Conservation (phyloP, 2,797 vertebrate genomes). For the Oryzias dopingdopingensis region DNA sequence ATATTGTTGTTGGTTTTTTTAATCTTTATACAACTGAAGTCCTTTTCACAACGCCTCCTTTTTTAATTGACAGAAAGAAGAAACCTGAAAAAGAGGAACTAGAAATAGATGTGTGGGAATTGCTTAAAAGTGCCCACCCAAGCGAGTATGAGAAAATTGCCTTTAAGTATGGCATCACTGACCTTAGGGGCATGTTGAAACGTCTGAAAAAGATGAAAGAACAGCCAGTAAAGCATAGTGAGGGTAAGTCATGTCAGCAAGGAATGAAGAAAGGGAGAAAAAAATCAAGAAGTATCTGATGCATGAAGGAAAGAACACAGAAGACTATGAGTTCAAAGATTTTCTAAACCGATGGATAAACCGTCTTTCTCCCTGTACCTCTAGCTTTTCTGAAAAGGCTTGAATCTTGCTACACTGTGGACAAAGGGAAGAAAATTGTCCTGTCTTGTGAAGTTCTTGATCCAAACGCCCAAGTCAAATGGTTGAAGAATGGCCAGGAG, state of each 20-base stretch:
- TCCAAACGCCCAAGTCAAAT: slow-evolving; percentile 83
- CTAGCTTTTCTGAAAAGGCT: slow-evolving; percentile 86
- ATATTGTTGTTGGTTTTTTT: too few relatives aligned
- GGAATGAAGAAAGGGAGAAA: slow-evolving; percentile 1
- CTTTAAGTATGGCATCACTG: slow-evolving; percentile 90
- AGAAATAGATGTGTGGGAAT: slow-evolving; percentile 84
- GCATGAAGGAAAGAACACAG: slow-evolving; percentile 2
- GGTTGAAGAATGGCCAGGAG: slow-evolving; percentile 91
- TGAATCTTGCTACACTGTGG: slow-evolving; percentile 86
- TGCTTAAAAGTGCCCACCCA: slow-evolving; percentile 87
- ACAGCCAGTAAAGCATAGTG: slow-evolving; percentile 76
- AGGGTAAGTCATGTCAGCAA: slow-evolving; percentile 67
- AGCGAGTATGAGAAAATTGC: slow-evolving; percentile 92
- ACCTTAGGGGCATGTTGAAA: slow-evolving; percentile 91
- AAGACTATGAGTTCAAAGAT: background rate
- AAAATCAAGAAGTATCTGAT: background rate
- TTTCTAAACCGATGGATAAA: slow-evolving; percentile 9
- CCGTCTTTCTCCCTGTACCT: slow-evolving; percentile 1
- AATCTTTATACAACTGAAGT: background rate
- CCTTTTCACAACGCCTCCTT: background rate
- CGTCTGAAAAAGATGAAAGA: slow-evolving; percentile 88
- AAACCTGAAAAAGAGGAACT: slow-evolving; percentile 65
- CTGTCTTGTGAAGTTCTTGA: slow-evolving; percentile 84
- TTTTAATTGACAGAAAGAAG: slow-evolving; percentile 64
- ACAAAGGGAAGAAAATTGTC: slow-evolving; percentile 87